Conservation (phyloP, 1,140 invertebrate genomes). For the Drosophila sechellia region DNA sequence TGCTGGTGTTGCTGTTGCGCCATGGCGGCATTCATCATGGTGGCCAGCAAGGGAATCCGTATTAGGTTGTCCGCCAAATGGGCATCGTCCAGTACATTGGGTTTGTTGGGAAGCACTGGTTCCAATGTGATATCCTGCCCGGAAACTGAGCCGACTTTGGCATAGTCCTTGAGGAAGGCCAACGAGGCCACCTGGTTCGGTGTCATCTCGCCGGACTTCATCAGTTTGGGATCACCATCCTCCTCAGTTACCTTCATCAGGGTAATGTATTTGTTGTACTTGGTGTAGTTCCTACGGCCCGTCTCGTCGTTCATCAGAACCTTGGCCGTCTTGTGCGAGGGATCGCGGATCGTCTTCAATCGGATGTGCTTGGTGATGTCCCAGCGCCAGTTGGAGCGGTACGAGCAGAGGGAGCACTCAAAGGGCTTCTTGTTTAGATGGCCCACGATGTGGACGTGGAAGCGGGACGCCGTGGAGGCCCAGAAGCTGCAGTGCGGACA, state of each 20-base stretch:
- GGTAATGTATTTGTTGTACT: constrained; percentile 94
- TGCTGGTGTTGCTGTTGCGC: constrained; percentile 65
- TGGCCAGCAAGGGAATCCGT: constrained; percentile 67
- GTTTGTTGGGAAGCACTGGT: constrained; percentile 58
- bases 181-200: constrained; percentile 83
- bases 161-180: constrained; percentile 79
- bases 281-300: constrained; percentile 95
- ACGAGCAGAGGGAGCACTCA: constrained; percentile 96
- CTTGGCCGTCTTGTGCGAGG: constrained; percentile 90
- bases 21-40: constrained; percentile 83
- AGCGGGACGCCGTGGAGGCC: constrained; percentile 95
- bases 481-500: constrained; percentile 96
- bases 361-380: constrained; percentile 98
- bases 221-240: constrained; percentile 83
- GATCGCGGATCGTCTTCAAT: constrained; percentile 93
- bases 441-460: constrained; percentile 96
- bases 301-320: constrained; percentile 96
- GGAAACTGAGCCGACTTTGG: constrained; percentile 53
- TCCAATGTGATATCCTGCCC: constrained; percentile 75
- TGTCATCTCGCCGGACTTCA: constrained; percentile 84
- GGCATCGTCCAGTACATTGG: constrained; percentile 58
- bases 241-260: constrained; percentile 87
- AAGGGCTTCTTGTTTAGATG: constrained; percentile 97
- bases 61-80: constrained; percentile 74
- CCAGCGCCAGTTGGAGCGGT: constrained; percentile 97